Conservation (phyloP, 2,113 vertebrate species). For the Smithornis capensis region DNA sequence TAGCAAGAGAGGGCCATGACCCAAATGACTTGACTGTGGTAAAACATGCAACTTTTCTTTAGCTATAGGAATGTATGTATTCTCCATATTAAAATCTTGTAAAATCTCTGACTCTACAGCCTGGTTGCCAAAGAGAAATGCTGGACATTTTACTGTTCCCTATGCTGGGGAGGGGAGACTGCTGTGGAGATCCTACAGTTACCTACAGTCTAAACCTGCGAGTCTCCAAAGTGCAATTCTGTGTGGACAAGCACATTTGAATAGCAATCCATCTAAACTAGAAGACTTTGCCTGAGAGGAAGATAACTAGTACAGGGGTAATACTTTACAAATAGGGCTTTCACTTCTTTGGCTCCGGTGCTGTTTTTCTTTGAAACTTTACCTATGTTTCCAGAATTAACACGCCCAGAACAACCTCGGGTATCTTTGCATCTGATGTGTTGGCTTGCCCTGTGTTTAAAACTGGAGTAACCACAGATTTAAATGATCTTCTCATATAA, state of each 20-base stretch:
- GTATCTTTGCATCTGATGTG: background rate
- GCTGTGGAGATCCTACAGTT: background rate
- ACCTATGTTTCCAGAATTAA: background rate
- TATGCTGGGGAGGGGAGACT: background rate
- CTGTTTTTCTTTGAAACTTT: background rate
- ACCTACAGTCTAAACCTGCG: background rate
- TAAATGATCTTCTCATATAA: background rate
- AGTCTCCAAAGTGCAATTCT: background rate
- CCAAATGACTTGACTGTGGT: background rate
- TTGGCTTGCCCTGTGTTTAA: background rate
- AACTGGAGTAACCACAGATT: background rate
- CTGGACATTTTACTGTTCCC: background rate
- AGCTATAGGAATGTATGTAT: background rate
- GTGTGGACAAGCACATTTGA: background rate
- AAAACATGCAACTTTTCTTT: background rate
- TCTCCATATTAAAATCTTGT: background rate
- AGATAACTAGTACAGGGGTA: background rate
- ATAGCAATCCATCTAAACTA: background rate
- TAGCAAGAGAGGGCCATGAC: background rate
- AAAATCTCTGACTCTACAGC: background rate
- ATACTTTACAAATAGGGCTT: background rate
- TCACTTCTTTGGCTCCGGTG: background rate
- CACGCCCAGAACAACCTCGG: background rate
- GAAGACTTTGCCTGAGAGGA: background rate
- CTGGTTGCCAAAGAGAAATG: background rate